A percentile compares a stretch with the other conserved stretches of the same genome.
These are phyloP conservation scores for Schrankia costaestrigalis DNA, from an alignment of 2,888 invertebrate species.

Conservation along the genomic window DNA sequence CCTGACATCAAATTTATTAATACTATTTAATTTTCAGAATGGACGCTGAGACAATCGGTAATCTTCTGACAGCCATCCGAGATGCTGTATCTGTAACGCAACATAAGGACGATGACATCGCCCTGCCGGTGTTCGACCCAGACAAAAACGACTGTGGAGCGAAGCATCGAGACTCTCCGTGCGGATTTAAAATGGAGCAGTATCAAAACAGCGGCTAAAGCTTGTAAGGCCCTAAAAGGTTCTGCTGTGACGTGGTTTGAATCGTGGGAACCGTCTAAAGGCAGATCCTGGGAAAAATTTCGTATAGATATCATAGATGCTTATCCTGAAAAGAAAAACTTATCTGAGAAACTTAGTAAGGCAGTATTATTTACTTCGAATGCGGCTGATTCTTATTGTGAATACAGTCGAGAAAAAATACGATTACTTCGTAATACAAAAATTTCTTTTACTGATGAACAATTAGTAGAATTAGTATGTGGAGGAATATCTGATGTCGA, in stretches of 20 bases:
- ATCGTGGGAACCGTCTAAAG: slow-evolving; percentile 8
- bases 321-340: not conserved
- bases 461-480: slow-evolving; percentile 3
- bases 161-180: slow-evolving; percentile 10
- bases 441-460: slow-evolving; percentile 3
- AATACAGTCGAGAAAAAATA: slow-evolving; percentile 5
- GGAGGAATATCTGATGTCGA: slow-evolving; percentile 12
- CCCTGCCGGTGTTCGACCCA: slow-evolving; percentile 11
- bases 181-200: slow-evolving; percentile 15
- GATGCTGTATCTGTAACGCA: slow-evolving; percentile 5
- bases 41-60: slow-evolving; percentile 3
- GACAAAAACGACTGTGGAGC: slow-evolving; percentile 18
- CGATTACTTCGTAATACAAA: slow-evolving; percentile 1
- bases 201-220: slow-evolving; percentile 15
- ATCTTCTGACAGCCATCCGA: slow-evolving; percentile 7
- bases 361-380: slow-evolving; percentile 4
- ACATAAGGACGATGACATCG: slow-evolving; percentile 9
- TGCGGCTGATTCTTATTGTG: slow-evolving; percentile 2
- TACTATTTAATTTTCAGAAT: slow-evolving; percentile 3
- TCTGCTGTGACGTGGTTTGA: slow-evolving; percentile 25
- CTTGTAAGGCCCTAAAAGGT: slow-evolving; percentile 26
- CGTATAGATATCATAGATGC: not conserved
- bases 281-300: slow-evolving; percentile 1
- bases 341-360: not conserved
- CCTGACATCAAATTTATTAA: not conserved